Conservation (phyloP, 2,888 invertebrate species). For the Alsophila aescularia region DNA sequence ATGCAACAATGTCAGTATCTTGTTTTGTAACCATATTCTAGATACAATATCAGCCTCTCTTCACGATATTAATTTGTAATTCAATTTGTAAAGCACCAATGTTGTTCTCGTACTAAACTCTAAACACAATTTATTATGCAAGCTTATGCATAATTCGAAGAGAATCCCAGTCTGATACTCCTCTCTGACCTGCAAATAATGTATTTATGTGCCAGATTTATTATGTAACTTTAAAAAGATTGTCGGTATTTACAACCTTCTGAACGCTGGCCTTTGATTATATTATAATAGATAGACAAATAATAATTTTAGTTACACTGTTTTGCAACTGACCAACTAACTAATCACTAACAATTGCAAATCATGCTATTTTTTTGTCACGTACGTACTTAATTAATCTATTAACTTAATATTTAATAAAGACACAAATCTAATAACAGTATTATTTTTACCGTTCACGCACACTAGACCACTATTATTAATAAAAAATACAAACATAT, state of each 20-base stretch:
- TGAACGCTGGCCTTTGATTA: conserved; percentile 13
- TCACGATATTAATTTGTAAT: no score
- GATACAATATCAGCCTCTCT: no score
- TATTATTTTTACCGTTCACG: conserved; percentile 24
- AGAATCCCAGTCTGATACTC: not conserved
- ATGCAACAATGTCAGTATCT: no score
- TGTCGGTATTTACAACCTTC: conserved; percentile 26
- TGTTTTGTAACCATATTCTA: no score
- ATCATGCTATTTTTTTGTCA: conserved; percentile 7
- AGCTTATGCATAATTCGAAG: not conserved
- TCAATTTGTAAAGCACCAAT: no score
- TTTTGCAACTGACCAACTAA: not conserved
- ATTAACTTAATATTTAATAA: conserved; percentile 16
- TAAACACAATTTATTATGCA: not conserved
- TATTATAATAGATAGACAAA: not conserved
- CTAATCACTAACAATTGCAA: conserved; percentile 9
- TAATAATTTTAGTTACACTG: not conserved
- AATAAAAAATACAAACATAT: no score
- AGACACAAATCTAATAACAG: conserved; percentile 19
- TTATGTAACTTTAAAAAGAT: conserved; percentile 38
- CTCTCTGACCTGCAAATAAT: not conserved
- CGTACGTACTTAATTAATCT: conserved; percentile 32
- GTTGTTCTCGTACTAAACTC: no score
- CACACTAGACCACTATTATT: no score
- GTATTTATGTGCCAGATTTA: conserved; percentile 51